A percentile compares a stretch with the other conserved stretches of the same genome.
These are phyloP conservation scores for Pterobdella sp. DNA, from an alignment of 2,888 invertebrate genomes.

Conservation along the genomic window DNA sequence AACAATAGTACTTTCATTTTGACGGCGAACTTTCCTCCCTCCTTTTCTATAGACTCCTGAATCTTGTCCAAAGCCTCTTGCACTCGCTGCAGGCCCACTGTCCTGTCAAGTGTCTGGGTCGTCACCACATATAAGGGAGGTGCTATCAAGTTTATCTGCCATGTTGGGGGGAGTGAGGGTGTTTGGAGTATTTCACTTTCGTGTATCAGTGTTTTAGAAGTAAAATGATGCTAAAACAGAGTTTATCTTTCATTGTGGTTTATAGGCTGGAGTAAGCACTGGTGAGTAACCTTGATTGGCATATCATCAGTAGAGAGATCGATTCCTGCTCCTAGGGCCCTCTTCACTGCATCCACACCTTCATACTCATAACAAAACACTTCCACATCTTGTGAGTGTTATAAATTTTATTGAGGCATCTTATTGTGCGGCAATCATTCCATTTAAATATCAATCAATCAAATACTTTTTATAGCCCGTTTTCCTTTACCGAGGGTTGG, in stretches of 20 bases:
- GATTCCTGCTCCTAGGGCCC: constrained; percentile 77
- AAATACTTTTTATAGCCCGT: too few species aligned
- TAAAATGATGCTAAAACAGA: too few species aligned
- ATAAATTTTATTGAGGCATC: too few species aligned
- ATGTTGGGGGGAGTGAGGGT: constrained; percentile 3
- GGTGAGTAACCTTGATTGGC: constrained; percentile 68
- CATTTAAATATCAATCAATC: too few species aligned
- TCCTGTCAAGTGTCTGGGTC: constrained; percentile 90
- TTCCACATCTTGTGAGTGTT: constrained; percentile 73
- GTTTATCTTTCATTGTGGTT: too few species aligned
- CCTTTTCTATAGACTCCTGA: constrained; percentile 66
- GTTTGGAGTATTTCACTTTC: background rate
- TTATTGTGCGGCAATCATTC: too few species aligned
- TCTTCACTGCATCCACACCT: constrained; percentile 94
- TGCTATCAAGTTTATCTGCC: constrained; percentile 86
- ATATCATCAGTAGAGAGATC: constrained; percentile 81
- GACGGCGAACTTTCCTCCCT: constrained; percentile 85
- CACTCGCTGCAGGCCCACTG: constrained; percentile 80
- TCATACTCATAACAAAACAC: constrained; percentile 93
- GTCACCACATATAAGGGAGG: constrained; percentile 98
- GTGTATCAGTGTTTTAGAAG: background rate
- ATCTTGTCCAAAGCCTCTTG: constrained; percentile 83
- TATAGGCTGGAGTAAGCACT: background rate
- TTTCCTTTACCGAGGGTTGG: too few species aligned
- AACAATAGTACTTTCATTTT: constrained; percentile 95